These are phyloP conservation scores for Nomada ruficornis DNA, from an alignment of 2,888 invertebrate species.

Conservation along the genomic window DNA sequence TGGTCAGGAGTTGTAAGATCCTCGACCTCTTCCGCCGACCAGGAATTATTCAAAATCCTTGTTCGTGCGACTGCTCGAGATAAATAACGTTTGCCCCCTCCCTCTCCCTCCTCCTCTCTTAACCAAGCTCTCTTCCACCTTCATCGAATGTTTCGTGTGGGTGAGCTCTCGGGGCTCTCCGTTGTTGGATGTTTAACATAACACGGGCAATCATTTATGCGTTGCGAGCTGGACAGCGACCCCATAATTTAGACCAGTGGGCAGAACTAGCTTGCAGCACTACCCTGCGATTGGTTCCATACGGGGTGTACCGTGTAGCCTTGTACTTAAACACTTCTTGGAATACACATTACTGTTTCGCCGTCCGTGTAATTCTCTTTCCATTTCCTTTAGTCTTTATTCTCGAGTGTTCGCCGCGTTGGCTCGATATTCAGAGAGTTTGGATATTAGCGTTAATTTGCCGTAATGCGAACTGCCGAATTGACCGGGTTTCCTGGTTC, in stretches of 20 bases:
- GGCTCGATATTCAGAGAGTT: background rate
- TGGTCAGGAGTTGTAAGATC: conserved; percentile 67
- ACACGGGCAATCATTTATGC: conserved; percentile 84
- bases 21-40: conserved; percentile 71
- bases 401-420: background rate
- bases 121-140: conserved; percentile 70
- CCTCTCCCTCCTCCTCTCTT: conserved; percentile 69
- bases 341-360: conserved; percentile 23
- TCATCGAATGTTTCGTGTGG: conserved; percentile 77
- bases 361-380: background rate
- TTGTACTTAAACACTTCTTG: conserved; percentile 61
- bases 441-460: no score
- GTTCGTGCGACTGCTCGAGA: conserved; percentile 80
- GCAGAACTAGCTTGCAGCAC: conserved; percentile 78
- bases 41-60: conserved; percentile 82
- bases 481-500: no score
- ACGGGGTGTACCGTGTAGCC: conserved; percentile 69
- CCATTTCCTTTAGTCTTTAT: background rate
- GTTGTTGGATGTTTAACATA: conserved; percentile 83
- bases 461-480: no score
- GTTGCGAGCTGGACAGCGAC: conserved; percentile 81
- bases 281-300: conserved; percentile 69
- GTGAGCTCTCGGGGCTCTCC: conserved; percentile 75
- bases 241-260: conserved; percentile 83
- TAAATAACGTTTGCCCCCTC: conserved; percentile 81